phyloP scores from a whole-genome alignment of 2,113 vertebrate genomes.

The Bagarius yarrelli region DNA sequence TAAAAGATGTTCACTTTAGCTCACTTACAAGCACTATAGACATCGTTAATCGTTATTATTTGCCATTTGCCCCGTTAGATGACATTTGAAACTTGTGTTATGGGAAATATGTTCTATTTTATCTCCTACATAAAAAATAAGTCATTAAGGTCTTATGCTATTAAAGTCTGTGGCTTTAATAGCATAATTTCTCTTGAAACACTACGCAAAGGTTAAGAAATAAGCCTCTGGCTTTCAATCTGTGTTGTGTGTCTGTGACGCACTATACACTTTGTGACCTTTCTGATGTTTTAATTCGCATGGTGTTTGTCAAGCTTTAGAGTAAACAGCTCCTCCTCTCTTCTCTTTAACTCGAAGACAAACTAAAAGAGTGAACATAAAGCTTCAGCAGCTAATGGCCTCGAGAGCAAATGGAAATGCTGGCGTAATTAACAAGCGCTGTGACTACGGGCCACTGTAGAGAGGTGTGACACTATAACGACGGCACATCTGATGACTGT shows the following conservation, averaged over 20 bases:
- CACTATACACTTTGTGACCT: not conserved
- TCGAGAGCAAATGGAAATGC: slow-evolving; percentile 14
- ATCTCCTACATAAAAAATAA: too few species aligned
- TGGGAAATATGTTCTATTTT: too few species aligned
- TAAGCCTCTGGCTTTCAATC: slow-evolving; percentile 1
- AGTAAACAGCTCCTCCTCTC: slow-evolving; percentile 21
- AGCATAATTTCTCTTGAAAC: too few species aligned
- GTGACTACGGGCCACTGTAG: slow-evolving; percentile 18
- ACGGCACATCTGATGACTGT: slow-evolving; percentile 18
- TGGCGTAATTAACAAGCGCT: slow-evolving; percentile 24
- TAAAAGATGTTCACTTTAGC: too few species aligned
- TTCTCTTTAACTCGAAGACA: slow-evolving; percentile 34
- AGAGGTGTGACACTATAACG: slow-evolving; percentile 14
- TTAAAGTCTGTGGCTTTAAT: too few species aligned
- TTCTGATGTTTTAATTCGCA: slow-evolving; percentile 2
- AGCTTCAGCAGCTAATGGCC: slow-evolving; percentile 43
- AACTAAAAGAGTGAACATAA: slow-evolving; percentile 45
- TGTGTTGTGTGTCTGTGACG: not conserved
- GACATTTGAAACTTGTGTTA: too few species aligned
- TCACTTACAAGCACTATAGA: too few species aligned
- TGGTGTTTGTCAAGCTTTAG: slow-evolving; percentile 1
- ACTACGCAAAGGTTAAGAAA: not conserved
- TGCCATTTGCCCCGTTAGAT: too few species aligned
- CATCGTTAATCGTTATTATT: too few species aligned
- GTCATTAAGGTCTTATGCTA: too few species aligned